Evolutionary conservation across 2,797 vertebrate species (phyloP).

Genomic region (Gephyroberyx darwinii): DNA sequence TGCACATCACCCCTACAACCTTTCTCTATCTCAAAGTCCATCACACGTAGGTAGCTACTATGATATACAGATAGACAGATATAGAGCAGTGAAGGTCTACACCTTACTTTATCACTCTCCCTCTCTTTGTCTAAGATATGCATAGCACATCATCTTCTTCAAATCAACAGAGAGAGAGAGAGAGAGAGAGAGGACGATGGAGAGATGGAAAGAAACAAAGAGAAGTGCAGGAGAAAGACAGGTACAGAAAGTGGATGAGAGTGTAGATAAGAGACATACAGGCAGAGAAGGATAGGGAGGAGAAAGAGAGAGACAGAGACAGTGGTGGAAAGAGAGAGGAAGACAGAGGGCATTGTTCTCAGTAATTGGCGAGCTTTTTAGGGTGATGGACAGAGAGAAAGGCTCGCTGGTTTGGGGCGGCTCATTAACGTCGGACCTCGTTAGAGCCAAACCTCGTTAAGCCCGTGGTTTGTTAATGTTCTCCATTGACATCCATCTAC

Average conservation of each 20-base stretch:
- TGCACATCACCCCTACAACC: background rate
- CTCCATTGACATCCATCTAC: conserved; percentile 27
- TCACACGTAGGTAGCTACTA: background rate
- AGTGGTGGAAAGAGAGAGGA: conserved; percentile 1
- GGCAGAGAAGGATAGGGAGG: conserved; percentile 7
- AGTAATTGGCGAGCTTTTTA: conserved; percentile 72
- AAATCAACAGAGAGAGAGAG: conserved; percentile 37
- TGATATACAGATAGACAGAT: conserved; percentile 9
- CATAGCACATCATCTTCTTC: conserved; percentile 53
- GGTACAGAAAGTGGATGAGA: conserved; percentile 27
- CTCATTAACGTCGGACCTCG: conserved; percentile 60
- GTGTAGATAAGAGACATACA: conserved; percentile 10
- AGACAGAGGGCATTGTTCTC: conserved; percentile 56
- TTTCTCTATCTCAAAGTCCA: background rate
- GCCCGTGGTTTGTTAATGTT: conserved; percentile 37
- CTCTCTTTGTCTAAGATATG: conserved; percentile 52
- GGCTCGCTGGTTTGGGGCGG: conserved; percentile 40
- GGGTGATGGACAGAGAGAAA: conserved; percentile 58
- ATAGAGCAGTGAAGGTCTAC: background rate
- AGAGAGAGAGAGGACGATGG: background rate
- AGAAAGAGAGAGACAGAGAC: conserved; percentile 46
- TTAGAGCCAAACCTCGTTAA: conserved; percentile 53
- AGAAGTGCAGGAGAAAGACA: conserved; percentile 25
- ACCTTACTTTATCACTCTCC: conserved; percentile 27
- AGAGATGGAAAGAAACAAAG: conserved; percentile 39